These are phyloP conservation scores for Ranitomeya variabilis DNA, from an alignment of 2,113 vertebrate species.

Conservation along the genomic window DNA sequence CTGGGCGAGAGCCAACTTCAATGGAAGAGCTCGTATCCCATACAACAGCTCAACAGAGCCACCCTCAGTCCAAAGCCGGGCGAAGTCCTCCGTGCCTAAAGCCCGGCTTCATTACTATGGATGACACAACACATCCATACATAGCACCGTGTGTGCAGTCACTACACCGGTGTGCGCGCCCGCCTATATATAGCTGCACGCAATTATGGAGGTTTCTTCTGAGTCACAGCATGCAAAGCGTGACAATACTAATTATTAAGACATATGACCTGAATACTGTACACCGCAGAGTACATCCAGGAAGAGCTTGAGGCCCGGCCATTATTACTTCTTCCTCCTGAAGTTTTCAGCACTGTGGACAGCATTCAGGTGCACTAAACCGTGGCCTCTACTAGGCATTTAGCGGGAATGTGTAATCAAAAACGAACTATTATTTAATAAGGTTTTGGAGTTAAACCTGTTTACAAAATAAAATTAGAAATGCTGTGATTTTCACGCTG, in stretches of 20 bases:
- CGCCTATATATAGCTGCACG: not conserved
- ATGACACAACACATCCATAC: conserved; percentile 16
- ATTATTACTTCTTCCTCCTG: not conserved
- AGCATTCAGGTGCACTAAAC: not conserved
- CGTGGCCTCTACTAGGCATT: too few relatives aligned
- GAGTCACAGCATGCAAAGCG: not conserved
- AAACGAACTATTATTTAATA: too few relatives aligned
- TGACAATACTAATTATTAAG: not conserved
- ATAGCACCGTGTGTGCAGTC: not conserved
- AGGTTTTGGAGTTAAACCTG: too few relatives aligned
- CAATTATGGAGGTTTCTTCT: not conserved
- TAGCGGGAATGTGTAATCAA: too few relatives aligned
- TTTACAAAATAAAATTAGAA: too few relatives aligned
- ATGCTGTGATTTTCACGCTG: too few relatives aligned
- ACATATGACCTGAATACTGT: not conserved
- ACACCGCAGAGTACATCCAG: not conserved
- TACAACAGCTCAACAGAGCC: conserved; percentile 53
- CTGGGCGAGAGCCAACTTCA: conserved; percentile 45
- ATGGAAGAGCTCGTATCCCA: conserved; percentile 30
- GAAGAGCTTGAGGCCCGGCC: not conserved
- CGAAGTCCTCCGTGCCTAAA: not conserved
- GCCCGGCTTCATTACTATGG: conserved; percentile 21
- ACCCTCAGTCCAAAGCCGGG: conserved; percentile 35
- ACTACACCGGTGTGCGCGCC: not conserved
- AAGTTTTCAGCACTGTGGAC: conserved; percentile 33